These are phyloP conservation scores for Atta colombica DNA, from an alignment of 1,140 invertebrate species.

Conservation along the genomic window DNA sequence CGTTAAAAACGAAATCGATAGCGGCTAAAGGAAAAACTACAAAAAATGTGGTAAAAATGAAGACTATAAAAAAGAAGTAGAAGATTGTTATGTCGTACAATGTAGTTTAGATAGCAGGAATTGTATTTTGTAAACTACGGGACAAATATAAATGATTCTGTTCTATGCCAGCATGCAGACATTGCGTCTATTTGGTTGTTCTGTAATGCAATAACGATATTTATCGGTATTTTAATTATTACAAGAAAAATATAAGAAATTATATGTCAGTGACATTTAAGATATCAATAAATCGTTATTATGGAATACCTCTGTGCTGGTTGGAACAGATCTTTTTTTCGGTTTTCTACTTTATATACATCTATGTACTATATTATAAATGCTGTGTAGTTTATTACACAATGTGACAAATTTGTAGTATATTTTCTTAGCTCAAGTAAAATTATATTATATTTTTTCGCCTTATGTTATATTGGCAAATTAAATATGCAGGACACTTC, in stretches of 20 bases:
- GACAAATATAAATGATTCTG: constrained; percentile 27
- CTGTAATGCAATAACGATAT: neutral
- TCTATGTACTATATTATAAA: neutral
- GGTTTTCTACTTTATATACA: constrained; percentile 46
- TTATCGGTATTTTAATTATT: constrained; percentile 22
- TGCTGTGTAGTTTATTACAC: constrained; percentile 14
- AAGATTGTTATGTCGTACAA: constrained; percentile 66
- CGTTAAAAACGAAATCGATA: constrained; percentile 71
- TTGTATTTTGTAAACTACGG: constrained; percentile 55
- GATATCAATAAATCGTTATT: neutral
- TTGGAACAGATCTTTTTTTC: constrained; percentile 4
- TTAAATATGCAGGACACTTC: neutral
- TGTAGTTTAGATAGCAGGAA: constrained; percentile 62
- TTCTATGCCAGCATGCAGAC: neutral
- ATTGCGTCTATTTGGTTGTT: neutral
- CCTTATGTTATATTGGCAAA: neutral
- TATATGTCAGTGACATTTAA: neutral
- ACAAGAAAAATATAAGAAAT: neutral
- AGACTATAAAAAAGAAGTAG: constrained; percentile 72
- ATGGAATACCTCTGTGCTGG: neutral
- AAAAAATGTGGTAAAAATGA: constrained; percentile 71
- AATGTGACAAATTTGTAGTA: constrained; percentile 38
- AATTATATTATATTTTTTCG: neutral
- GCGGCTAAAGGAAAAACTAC: constrained; percentile 75
- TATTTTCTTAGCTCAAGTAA: constrained; percentile 46